phyloP scores from a whole-genome alignment of 1,140 invertebrate genomes.

The Coptotermes formosanus region DNA sequence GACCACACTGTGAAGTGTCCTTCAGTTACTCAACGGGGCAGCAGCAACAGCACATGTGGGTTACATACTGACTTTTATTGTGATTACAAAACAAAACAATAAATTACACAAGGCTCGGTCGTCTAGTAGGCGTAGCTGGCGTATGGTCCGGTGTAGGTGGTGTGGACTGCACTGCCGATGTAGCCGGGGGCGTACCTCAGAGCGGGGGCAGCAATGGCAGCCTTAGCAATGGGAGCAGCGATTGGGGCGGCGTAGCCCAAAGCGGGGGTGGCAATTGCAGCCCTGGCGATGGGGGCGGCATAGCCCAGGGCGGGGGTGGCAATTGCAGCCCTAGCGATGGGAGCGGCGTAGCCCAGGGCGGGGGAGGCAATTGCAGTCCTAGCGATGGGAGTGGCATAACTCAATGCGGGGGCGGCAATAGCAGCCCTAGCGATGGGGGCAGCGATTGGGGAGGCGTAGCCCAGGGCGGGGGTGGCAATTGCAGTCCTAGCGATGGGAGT shows the following conservation, averaged over 20 bases:
- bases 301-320: slow-evolving; percentile 31
- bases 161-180: not conserved
- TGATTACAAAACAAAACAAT: not conserved
- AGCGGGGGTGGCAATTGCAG: slow-evolving; percentile 24
- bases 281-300: slow-evolving; percentile 25
- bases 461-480: slow-evolving; percentile 29
- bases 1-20: too few relatives aligned
- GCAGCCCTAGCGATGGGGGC: slow-evolving; percentile 22
- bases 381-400: slow-evolving; percentile 32
- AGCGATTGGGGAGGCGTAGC: slow-evolving; percentile 23
- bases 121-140: not conserved
- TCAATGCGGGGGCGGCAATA: not conserved
- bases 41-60: not conserved
- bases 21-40: too few relatives aligned
- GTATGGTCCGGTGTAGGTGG: not conserved
- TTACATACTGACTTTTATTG: not conserved
- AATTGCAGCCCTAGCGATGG: slow-evolving; percentile 23
- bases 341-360: slow-evolving; percentile 28
- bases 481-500: slow-evolving; percentile 30
- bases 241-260: slow-evolving; percentile 30
- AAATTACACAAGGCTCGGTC: not conserved
- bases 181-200: slow-evolving; percentile 30
- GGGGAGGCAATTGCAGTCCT: slow-evolving; percentile 27
- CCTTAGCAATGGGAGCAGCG: slow-evolving; percentile 29
- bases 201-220: slow-evolving; percentile 23